Base-by-base conservation (phyloP, 2,113 vertebrate genomes). In the Hystrix cristata region DNA sequence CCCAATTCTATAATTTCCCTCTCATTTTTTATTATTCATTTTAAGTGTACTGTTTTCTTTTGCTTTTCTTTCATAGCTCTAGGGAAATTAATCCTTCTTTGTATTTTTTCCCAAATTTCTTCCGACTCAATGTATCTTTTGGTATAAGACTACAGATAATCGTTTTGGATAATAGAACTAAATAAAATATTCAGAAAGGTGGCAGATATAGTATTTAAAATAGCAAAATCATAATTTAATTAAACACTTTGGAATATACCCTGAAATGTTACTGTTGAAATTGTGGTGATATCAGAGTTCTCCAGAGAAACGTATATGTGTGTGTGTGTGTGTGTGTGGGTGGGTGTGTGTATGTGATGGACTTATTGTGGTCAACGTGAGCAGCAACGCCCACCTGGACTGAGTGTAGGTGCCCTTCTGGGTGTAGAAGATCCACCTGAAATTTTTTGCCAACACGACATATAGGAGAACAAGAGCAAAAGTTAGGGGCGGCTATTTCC, bases 161-260 rank as follows among this genome's bases (percentile, higher is more conserved):
- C 53, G 69, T 31, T 93, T 94, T 82, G 38, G n/a, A 79, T 82
- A 93, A 62, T 1, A 79, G 48, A 80, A 62, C 48, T 89, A 90
- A 85, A 94, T 19, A 96, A 79, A 96, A 72, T 92, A 94, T 38
- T 87, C 29, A 87, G 5, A 91, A 85, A 62, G 74, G n/a, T 80
- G 15, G 13, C 60, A 95, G 67, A 76, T 29, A 46, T 1, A 71
- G 7, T 92, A 81, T 67, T 69, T 81, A 57, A 55, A 60, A 96
- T 90, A 81, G 5, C 46, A 95, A 92, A 62, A 29, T n/a, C 18
- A 74, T 59, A 95, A 93, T 91, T 91, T 93, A 64, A 65, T 64
- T 76, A 79, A 76, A n/a, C 21, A 90, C 87, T 80, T 65, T 91
- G 0, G 81, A 15, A 83, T 89, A 38, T 48, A 59, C 4, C 48